Percentiles rank a stretch among this genome's conserved stretches.
Evolutionary conservation across 1,140 invertebrate species (phyloP).

Genomic region (Trichonephila clavipes): DNA sequence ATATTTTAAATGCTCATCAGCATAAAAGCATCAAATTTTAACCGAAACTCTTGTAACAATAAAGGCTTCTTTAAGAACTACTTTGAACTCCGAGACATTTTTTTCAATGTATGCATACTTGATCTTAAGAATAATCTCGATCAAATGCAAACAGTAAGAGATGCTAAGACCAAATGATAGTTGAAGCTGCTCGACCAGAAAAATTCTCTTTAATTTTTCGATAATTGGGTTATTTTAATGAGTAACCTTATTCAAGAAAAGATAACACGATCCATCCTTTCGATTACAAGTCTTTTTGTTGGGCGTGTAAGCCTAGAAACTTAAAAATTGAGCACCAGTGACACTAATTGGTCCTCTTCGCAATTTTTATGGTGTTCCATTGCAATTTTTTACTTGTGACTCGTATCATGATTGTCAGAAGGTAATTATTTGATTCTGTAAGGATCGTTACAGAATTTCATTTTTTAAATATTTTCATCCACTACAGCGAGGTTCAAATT

Average conservation of each 20-base stretch:
- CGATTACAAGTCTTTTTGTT: not conserved
- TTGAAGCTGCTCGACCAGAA: not conserved
- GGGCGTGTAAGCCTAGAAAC: not conserved
- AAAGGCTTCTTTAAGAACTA: too few relatives aligned
- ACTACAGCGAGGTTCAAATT: not conserved
- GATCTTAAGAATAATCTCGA: too few relatives aligned
- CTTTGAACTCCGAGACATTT: too few relatives aligned
- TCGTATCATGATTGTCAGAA: not conserved
- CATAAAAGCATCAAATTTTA: too few relatives aligned
- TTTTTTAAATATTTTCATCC: conserved; percentile 15
- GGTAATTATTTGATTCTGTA: not conserved
- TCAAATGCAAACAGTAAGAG: not conserved
- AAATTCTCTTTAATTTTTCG: not conserved
- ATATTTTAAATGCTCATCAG: too few relatives aligned
- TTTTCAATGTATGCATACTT: too few relatives aligned
- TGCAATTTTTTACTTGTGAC: not conserved
- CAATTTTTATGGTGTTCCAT: not conserved
- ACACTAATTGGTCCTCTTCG: conserved; percentile 21
- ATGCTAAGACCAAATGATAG: not conserved
- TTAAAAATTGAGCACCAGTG: conserved; percentile 2
- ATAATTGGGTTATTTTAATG: not conserved
- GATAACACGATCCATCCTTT: not conserved
- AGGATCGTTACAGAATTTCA: not conserved
- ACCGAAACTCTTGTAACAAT: too few relatives aligned
- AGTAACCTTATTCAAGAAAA: not conserved